Conservation (phyloP, 2,797 vertebrate genomes). For the Cyprinella venusta region DNA sequence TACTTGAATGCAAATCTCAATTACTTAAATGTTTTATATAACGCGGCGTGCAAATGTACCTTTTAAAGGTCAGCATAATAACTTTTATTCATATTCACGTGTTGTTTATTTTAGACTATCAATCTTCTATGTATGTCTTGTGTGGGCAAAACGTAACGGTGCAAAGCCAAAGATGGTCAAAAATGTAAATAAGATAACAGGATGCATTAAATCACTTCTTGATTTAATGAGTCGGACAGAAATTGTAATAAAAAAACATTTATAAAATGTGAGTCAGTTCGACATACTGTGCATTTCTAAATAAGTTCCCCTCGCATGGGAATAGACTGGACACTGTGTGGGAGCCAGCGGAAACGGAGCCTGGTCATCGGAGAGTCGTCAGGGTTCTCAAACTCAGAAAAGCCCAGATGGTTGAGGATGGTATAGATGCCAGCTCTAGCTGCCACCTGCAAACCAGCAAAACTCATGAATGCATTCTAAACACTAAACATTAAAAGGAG, state of each 20-base stretch:
- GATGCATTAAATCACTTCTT: slow-evolving; percentile 13
- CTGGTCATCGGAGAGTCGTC: slow-evolving; percentile 79
- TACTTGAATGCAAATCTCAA: neutral
- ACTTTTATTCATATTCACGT: neutral
- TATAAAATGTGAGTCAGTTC: slow-evolving; percentile 38
- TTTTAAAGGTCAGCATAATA: slow-evolving; percentile 2
- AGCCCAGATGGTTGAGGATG: slow-evolving; percentile 91
- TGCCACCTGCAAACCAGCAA: slow-evolving; percentile 83
- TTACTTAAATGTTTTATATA: neutral
- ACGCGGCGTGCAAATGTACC: neutral
- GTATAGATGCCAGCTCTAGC: slow-evolving; percentile 90
- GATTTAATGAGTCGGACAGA: slow-evolving; percentile 1
- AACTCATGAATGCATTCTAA: slow-evolving; percentile 16
- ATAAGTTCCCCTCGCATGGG: slow-evolving; percentile 85
- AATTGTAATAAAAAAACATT: slow-evolving; percentile 59
- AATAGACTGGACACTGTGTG: slow-evolving; percentile 73
- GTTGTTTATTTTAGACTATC: neutral
- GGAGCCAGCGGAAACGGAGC: slow-evolving; percentile 92
- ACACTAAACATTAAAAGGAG: neutral
- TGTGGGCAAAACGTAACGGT: neutral
- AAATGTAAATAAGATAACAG: neutral
- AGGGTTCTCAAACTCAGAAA: slow-evolving; percentile 87
- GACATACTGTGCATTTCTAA: slow-evolving; percentile 64
- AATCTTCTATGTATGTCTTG: neutral
- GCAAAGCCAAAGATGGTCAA: neutral